Evolutionary conservation across 2,113 vertebrate species (phyloP).

Genomic region (Pseudopipra pipra): DNA sequence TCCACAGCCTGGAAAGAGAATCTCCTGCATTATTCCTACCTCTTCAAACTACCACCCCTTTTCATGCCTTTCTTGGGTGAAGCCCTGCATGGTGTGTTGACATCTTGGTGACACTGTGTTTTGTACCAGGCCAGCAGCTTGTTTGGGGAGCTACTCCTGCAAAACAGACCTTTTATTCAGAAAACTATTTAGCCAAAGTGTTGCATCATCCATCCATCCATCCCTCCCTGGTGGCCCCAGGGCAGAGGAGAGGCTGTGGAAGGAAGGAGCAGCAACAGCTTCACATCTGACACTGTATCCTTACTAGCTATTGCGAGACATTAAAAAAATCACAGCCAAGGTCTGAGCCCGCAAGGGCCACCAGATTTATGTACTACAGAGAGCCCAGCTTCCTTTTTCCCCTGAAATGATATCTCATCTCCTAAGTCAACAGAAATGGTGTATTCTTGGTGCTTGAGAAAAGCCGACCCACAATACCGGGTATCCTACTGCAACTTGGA

Average conservation of each 20-base stretch:
- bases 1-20: background rate
- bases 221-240: background rate
- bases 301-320: background rate
- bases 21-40: background rate
- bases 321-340: background rate
- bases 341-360: background rate
- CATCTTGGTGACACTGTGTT: background rate
- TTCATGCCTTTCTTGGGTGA: background rate
- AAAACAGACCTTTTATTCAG: background rate
- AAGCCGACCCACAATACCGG: background rate
- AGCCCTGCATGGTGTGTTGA: rapidly evolving
- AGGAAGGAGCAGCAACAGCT: background rate
- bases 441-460: background rate
- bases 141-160: background rate
- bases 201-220: background rate
- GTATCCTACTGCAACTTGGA: background rate
- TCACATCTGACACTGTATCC: rapidly evolving
- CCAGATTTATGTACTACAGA: background rate
- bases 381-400: rapidly evolving
- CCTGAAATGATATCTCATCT: background rate
- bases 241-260: background rate
- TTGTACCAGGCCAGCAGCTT: background rate
- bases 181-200: background rate
- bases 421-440: background rate
- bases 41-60: background rate